A percentile compares a stretch with the other conserved stretches of the same genome.
These are phyloP conservation scores for Noctua comes DNA, from an alignment of 2,888 invertebrate species.

Conservation along the genomic window DNA sequence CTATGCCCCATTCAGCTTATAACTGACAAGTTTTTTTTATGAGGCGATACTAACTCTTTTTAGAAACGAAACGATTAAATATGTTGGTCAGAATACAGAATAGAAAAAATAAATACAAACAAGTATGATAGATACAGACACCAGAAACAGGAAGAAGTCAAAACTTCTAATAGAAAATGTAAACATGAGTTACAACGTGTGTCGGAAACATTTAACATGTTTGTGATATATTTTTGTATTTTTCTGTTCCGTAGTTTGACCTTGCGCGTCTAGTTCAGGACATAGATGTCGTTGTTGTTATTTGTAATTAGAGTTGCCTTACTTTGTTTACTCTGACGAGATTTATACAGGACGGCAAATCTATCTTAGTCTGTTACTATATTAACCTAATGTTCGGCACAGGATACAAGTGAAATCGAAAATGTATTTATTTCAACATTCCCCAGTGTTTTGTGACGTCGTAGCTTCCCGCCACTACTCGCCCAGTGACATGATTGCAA, in stretches of 20 bases:
- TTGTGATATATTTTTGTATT: conserved; percentile 14
- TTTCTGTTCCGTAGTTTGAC: neutral
- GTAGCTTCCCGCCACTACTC: conserved; percentile 10
- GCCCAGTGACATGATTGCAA: conserved; percentile 42
- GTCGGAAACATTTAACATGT: conserved; percentile 16
- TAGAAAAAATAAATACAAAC: conserved; percentile 16
- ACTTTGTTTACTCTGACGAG: conserved; percentile 68
- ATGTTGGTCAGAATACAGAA: neutral
- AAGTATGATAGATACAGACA: neutral
- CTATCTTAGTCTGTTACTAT: conserved; percentile 53
- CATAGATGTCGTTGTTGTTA: conserved; percentile 47
- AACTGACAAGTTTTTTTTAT: neutral
- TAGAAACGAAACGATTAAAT: neutral
- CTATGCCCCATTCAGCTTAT: neutral
- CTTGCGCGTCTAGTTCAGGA: neutral
- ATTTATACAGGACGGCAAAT: conserved; percentile 49
- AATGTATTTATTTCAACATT: conserved; percentile 61
- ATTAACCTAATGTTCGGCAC: conserved; percentile 57
- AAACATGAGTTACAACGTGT: conserved; percentile 3
- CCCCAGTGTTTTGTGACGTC: conserved; percentile 51
- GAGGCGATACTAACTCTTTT: neutral
- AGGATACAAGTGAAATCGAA: conserved; percentile 53
- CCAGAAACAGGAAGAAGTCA: conserved; percentile 7
- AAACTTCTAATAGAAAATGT: conserved; percentile 17
- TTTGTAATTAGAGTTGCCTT: conserved; percentile 73